Base-by-base conservation (phyloP, 1,140 invertebrate species). In the Trichogramma pretiosum region DNA sequence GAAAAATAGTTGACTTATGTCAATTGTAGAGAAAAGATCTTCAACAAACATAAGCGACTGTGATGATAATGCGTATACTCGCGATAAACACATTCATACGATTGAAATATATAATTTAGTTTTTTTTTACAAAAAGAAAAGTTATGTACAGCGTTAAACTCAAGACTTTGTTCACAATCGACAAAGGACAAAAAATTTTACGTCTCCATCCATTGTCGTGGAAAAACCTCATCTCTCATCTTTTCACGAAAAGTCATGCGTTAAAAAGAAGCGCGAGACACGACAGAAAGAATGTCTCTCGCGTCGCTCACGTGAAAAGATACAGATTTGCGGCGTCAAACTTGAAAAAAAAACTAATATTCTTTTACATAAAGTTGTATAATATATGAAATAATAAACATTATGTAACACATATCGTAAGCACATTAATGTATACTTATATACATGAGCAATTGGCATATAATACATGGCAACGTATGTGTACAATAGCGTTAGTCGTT, bases 401-500 rank as follows among this genome's bases (percentile, higher is more conserved):
- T 56, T 52, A 38, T 52, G 50, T 55, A 52, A 53, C 50, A 58
- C 52, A 40, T 44, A 59, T 41, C 53, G n/a, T 50, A 58, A 45
- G 54, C 55, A 47, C 26, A 54, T 42, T 41, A 14, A 49, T 39
- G 50, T 48, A 54, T 37, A 58, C 50, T 57, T 54, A 58, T 57
- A 48, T 44, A 57, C 57, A 58, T 50, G 42, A 18, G 46, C 36
- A 50, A 19, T 50, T n/a, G 24, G 35, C 23, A 45, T 35, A 22
- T 34, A 45, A 50, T 34, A 40, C 42, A 50, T 50, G 17, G n/a
- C n/a, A n/a, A 28, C 24, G 11, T 51, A 19, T 55, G 46, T 57
- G 38, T 45, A 53, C 57, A 47, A 49, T 52, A 59, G 53, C 55
- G 46, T 61, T 59, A 61, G 56, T 62, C 46, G 57, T 49, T 55